These are phyloP conservation scores for Bilobella aurantiaca DNA, from an alignment of 1,140 invertebrate genomes.

Conservation along the genomic window DNA sequence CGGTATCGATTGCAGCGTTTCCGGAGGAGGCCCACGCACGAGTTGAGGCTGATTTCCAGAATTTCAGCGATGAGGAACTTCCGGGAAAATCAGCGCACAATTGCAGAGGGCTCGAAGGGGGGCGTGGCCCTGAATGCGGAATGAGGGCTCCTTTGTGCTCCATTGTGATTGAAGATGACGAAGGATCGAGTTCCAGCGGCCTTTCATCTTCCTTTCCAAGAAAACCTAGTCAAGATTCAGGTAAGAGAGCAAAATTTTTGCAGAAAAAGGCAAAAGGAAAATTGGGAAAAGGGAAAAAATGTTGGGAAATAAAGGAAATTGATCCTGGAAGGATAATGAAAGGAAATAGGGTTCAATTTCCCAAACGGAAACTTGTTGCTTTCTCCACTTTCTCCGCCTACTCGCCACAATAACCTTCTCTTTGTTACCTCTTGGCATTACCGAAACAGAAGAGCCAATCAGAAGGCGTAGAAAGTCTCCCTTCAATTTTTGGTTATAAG, in stretches of 20 bases:
- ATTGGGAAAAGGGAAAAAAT: neutral
- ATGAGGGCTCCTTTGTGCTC: slow-evolving; percentile 2
- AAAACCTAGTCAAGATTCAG: slow-evolving; percentile 34
- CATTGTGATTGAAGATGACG: neutral
- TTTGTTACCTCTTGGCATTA: too few relatives aligned
- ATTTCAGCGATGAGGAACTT: too few relatives aligned
- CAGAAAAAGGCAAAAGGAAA: neutral
- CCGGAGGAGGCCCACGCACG: too few relatives aligned
- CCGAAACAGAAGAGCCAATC: too few relatives aligned
- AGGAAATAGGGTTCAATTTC: too few relatives aligned
- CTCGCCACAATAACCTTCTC: too few relatives aligned
- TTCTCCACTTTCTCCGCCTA: neutral
- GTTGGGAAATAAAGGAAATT: neutral
- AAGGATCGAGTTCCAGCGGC: neutral
- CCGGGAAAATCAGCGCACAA: slow-evolving; percentile 5
- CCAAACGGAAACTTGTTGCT: neutral
- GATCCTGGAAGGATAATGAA: too few relatives aligned
- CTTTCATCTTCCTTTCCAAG: slow-evolving; percentile 16
- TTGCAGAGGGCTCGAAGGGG: neutral
- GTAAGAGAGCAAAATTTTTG: slow-evolving; percentile 18
- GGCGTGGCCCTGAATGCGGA: too few relatives aligned
- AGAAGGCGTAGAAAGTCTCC: too few relatives aligned
- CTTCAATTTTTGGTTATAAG: too few relatives aligned
- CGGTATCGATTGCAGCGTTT: neutral
- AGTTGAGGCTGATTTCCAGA: too few relatives aligned